Conservation (phyloP, 2,797 vertebrate species). For the Zenarchopterus dispar region DNA sequence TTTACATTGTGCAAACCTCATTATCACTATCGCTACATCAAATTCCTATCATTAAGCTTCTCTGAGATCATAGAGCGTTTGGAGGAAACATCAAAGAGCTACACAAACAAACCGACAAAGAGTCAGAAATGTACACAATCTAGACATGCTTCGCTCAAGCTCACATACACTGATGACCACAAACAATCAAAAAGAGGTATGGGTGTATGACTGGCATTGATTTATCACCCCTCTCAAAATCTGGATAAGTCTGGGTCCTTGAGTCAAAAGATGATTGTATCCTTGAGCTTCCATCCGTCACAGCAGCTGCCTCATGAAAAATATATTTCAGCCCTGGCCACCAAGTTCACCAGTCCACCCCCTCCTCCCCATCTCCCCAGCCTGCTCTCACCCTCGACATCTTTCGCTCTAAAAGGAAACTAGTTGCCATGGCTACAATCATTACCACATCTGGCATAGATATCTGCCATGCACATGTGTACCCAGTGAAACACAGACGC, state of each 20-base stretch:
- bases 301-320: conserved; percentile 77
- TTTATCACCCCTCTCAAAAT: conserved; percentile 54
- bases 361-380: conserved; percentile 34
- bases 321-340: conserved; percentile 75
- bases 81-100: conserved; percentile 57
- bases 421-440: conserved; percentile 84
- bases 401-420: conserved; percentile 64
- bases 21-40: conserved; percentile 67
- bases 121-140: conserved; percentile 14
- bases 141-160: conserved; percentile 7
- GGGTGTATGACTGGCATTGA: conserved; percentile 45
- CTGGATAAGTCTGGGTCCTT: conserved; percentile 59
- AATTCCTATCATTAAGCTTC: conserved; percentile 65
- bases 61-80: conserved; percentile 55
- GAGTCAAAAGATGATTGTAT: conserved; percentile 71
- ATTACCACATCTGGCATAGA: conserved; percentile 84
- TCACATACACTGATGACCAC: conserved; percentile 14
- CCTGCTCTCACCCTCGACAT: conserved; percentile 62
- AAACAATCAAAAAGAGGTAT: conserved; percentile 26
- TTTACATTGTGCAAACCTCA: conserved; percentile 64
- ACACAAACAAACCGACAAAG: conserved; percentile 33
- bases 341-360: conserved; percentile 67
- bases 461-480: conserved; percentile 53
- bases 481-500: conserved; percentile 8
- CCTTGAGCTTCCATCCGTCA: conserved; percentile 67